Evolutionary conservation across 2,888 invertebrate species (phyloP), one percentile per base, ranked within the genome.

Genomic region (Dynastes grantii): DNA sequence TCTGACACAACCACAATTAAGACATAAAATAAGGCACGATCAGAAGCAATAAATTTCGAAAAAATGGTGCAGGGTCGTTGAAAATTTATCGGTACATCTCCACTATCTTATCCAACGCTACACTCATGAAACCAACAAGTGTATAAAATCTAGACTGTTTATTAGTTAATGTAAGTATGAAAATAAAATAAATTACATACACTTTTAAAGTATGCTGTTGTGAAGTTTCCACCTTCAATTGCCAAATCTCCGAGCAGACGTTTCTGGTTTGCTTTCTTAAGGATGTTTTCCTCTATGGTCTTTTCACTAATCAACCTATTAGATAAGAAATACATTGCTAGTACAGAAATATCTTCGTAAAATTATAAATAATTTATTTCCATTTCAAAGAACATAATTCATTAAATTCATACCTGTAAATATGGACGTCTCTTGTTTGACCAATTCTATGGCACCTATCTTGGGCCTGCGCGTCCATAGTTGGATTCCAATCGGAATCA

Each of bases 401-500:
- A 32, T 5, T 32, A 32, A 32, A 5, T 5, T 32, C 32, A 32
- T 85, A 92, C 92, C 93, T 91, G 90, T 97, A 99, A 87, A 99
- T 98, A 90, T 98, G 98, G 81, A 99, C 99, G 92, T 99, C 98
- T 84, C 98, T 92, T 22, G 99, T 99, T 91, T 99, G 99, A 0
- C 99, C 99, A 88, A 99, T 99, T 85, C 99, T 94, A 91, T 99
- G 99, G 89, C 98, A 98, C 84, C 98, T 93, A 90, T 97, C 97
- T 90, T 97, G 97, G 81, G 97, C 97, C 88, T 97, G 97, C 80
- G 98, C 98, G 91, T 99, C 99, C 98, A 99, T 99, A 4, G 98
- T 99, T 73, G 99, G 99, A 92, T 99, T 99, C 99, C 98, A 99
- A 90, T 99, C 98, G 81, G 98, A 98, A 91, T 99, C 99, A 90